These are phyloP conservation scores for Micrasema longulum DNA, from an alignment of 1,140 invertebrate species.

Conservation along the genomic window DNA sequence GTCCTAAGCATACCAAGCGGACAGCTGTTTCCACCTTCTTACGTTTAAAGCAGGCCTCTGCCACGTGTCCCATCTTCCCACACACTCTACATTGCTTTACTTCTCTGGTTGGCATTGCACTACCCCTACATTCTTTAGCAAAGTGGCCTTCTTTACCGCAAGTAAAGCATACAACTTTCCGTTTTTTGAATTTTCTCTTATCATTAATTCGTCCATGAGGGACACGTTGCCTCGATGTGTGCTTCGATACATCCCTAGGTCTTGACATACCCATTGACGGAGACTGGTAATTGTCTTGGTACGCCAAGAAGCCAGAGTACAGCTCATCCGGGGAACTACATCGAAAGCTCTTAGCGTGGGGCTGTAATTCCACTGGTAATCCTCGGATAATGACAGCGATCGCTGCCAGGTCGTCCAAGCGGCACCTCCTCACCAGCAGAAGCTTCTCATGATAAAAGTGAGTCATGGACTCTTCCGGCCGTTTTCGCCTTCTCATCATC, in stretches of 20 bases:
- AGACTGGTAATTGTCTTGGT: constrained; percentile 1
- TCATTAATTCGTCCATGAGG: no score
- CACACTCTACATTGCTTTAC: not conserved
- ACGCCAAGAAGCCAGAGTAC: not conserved
- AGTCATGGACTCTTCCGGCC: constrained; percentile 1
- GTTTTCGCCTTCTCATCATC: not conserved
- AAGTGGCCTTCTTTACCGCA: not conserved
- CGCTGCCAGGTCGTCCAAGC: not conserved
- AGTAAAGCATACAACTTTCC: not conserved
- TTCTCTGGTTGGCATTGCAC: not conserved
- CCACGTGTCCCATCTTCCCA: not conserved
- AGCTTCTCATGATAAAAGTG: constrained; percentile 9
- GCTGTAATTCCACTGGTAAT: not conserved
- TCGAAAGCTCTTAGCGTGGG: not conserved
- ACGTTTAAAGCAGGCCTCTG: not conserved
- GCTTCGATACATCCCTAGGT: no score
- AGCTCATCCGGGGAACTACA: constrained; percentile 1
- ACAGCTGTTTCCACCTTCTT: not conserved
- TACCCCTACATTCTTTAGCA: not conserved
- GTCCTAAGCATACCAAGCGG: no score
- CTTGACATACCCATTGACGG: not conserved
- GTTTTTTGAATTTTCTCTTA: no score
- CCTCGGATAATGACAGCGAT: not conserved
- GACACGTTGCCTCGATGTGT: no score
- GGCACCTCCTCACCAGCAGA: not conserved